Percentiles rank a stretch among this genome's conserved stretches.
Conservation (phyloP, 2,797 vertebrate genomes). For the Galagoides demidoff region DNA sequence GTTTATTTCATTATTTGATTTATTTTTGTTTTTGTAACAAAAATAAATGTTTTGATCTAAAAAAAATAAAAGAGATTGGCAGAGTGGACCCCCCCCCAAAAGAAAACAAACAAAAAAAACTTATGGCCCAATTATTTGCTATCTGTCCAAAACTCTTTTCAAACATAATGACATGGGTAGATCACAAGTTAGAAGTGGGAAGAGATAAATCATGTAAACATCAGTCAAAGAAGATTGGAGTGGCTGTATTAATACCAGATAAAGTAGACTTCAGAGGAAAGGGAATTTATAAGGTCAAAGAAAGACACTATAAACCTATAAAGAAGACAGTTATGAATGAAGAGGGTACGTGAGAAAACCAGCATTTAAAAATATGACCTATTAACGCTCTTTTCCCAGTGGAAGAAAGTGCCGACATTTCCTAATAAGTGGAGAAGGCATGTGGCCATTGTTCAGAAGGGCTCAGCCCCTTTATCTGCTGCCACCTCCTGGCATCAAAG, state of each 20-base stretch:
- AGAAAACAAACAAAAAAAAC: neutral
- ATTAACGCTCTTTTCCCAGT: neutral
- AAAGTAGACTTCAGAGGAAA: slow-evolving; percentile 40
- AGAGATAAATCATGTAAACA: neutral
- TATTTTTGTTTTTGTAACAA: no score
- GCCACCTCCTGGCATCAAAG: neutral
- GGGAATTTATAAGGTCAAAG: neutral
- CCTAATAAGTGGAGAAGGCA: neutral
- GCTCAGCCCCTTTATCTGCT: neutral
- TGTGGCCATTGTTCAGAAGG: neutral
- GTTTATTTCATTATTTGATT: no score
- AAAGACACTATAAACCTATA: neutral
- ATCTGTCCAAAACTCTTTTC: neutral
- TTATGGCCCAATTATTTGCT: neutral
- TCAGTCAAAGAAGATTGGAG: slow-evolving; percentile 3
- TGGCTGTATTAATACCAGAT: neutral
- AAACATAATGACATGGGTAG: neutral
- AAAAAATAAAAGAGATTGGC: neutral
- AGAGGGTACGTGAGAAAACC: slow-evolving; percentile 13
- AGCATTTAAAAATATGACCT: neutral
- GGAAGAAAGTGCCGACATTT: slow-evolving; percentile 27
- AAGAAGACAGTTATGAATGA: neutral
- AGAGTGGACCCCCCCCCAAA: neutral
- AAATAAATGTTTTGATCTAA: no score
- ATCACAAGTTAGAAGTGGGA: neutral